phyloP scores from a whole-genome alignment of 2,888 invertebrate species.

The Eupelmus urozonus region DNA sequence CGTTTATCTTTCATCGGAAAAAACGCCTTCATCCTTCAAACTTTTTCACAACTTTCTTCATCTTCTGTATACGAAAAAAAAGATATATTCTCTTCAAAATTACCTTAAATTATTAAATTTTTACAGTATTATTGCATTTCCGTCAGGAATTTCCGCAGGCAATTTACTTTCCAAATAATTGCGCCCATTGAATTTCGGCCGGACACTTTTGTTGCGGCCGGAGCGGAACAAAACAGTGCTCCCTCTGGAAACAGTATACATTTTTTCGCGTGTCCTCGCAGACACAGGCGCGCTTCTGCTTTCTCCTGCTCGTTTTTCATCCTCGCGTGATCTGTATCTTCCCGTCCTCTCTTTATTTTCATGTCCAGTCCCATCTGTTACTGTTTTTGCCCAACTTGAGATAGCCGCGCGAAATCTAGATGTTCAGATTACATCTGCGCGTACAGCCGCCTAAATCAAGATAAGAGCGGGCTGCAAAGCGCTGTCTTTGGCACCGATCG shows the following conservation, averaged over 20 bases:
- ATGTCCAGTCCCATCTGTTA: slow-evolving; percentile 19
- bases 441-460: slow-evolving; percentile 13
- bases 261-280: neutral
- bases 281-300: slow-evolving; percentile 2
- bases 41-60: neutral
- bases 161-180: slow-evolving; percentile 29
- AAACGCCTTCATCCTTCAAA: too few species aligned
- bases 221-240: neutral
- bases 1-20: too few species aligned
- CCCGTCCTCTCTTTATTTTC: slow-evolving; percentile 11
- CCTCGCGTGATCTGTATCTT: slow-evolving; percentile 34
- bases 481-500: too few species aligned
- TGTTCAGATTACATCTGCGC: slow-evolving; percentile 12
- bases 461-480: too few species aligned
- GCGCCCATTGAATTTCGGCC: too few species aligned
- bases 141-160: neutral
- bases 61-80: too few species aligned
- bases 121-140: too few species aligned
- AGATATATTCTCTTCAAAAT: too few species aligned
- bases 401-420: slow-evolving; percentile 24
- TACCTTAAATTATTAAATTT: neutral
- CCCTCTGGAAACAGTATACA: slow-evolving; percentile 13
- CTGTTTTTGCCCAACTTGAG: neutral
- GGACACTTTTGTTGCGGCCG: neutral
- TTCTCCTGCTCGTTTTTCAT: slow-evolving; percentile 28